Evolutionary conservation across 2,797 vertebrate genomes (phyloP).

Genomic region (Yasuhikotakia modesta): DNA sequence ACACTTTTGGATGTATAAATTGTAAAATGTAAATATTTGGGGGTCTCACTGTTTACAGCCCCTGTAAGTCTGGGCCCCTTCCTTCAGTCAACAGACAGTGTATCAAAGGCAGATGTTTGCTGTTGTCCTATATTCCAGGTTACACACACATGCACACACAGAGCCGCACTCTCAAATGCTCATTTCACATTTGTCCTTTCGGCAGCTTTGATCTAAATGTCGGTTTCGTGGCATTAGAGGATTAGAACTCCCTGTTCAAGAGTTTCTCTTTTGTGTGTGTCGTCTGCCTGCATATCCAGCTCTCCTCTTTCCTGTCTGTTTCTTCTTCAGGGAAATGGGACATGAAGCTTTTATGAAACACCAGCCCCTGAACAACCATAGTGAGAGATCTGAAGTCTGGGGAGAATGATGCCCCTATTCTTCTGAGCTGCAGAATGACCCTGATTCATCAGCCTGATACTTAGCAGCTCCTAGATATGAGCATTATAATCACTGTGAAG

Average conservation of each 20-base stretch:
- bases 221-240: slow-evolving; percentile 34
- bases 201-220: slow-evolving; percentile 44
- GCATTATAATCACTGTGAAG: not conserved
- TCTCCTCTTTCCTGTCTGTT: not conserved
- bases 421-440: not conserved
- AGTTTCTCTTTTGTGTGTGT: slow-evolving; percentile 24
- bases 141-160: not conserved
- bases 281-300: slow-evolving; percentile 22
- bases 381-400: not conserved
- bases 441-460: slow-evolving; percentile 38
- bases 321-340: slow-evolving; percentile 22
- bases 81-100: not conserved
- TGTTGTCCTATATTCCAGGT: not conserved
- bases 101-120: not conserved
- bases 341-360: slow-evolving; percentile 10
- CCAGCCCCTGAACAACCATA: not conserved
- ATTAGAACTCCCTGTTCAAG: slow-evolving; percentile 34
- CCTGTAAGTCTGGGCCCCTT: not conserved
- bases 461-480: not conserved
- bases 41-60: not conserved
- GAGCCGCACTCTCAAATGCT: slow-evolving; percentile 16
- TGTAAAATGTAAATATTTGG: too few relatives aligned
- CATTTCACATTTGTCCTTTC: slow-evolving; percentile 35
- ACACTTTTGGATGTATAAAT: too few relatives aligned
- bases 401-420: slow-evolving; percentile 5